Percentiles rank a stretch among this genome's conserved stretches.
phyloP scores from a whole-genome alignment of 2,113 vertebrate species.

The Perognathus longimembris region DNA sequence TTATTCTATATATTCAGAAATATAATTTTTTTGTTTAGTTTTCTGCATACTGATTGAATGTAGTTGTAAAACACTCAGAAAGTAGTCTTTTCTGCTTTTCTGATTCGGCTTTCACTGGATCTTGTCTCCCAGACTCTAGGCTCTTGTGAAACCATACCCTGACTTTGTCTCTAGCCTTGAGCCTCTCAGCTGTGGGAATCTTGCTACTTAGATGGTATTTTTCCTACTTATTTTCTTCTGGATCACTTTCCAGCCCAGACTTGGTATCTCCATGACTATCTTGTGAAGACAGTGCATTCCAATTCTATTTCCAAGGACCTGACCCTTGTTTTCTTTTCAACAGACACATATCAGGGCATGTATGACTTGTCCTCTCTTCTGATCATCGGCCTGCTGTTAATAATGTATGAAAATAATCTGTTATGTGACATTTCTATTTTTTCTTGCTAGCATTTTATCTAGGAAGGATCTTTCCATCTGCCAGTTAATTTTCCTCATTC shows the following conservation, averaged over 20 bases:
- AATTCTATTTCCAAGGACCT: not conserved
- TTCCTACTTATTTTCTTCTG: not conserved
- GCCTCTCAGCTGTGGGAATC: not conserved
- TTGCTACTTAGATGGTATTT: not conserved
- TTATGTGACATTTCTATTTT: not conserved
- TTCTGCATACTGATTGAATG: not conserved
- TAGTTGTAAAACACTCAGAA: not conserved
- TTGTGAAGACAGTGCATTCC: not conserved
- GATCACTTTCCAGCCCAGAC: not conserved
- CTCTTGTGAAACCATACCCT: not conserved
- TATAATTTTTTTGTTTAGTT: conserved; percentile 21
- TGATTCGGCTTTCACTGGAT: not conserved
- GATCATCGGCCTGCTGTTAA: no score
- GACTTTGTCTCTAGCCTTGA: not conserved
- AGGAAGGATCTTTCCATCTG: not conserved
- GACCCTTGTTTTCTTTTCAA: not conserved
- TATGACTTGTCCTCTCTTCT: not conserved
- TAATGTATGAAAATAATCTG: not conserved
- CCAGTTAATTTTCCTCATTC: conserved; percentile 26
- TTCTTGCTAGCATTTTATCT: conserved; percentile 32
- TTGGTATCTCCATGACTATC: not conserved
- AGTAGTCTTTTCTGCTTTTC: not conserved
- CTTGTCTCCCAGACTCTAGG: not conserved
- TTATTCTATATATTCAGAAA: not conserved
- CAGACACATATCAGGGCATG: not conserved